Conservation (phyloP, 37 sponge, comb jelly and placozoan genomes). For the Diacarnus erythraeanus region DNA sequence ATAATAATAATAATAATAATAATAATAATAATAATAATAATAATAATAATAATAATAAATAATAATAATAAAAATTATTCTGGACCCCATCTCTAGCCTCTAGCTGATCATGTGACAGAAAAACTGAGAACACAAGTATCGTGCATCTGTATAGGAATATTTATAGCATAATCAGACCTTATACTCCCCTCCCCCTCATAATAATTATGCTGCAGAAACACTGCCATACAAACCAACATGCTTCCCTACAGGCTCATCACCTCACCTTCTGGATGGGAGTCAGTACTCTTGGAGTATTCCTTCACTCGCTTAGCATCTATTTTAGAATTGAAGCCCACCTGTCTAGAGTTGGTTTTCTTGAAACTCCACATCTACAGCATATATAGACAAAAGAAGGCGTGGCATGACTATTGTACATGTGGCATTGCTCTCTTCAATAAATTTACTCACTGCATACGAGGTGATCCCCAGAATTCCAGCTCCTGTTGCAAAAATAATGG, state of each 20-base stretch:
- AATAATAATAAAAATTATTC: too few species aligned
- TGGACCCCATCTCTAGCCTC: too few species aligned
- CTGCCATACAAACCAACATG: not conserved
- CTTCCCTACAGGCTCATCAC: not conserved
- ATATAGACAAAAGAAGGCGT: not conserved
- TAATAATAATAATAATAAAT: too few species aligned
- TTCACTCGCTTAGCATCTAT: not conserved
- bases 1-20: too few species aligned
- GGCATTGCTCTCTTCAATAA: not conserved
- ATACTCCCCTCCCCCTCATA: not conserved
- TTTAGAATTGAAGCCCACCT: not conserved
- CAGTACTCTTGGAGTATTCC: constrained; percentile 32
- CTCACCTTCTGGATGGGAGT: constrained; percentile 60
- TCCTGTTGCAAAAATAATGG: constrained; percentile 2
- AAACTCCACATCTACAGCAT: not conserved
- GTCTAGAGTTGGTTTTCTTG: too few species aligned
- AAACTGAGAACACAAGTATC: too few species aligned
- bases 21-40: too few species aligned
- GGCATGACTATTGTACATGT: too few species aligned
- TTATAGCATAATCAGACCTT: not conserved
- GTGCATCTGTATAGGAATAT: too few species aligned
- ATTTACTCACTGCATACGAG: constrained; percentile 1
- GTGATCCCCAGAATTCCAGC: constrained; percentile 8
- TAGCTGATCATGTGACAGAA: too few species aligned
- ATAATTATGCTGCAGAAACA: not conserved